A percentile compares a stretch with the other conserved stretches of the same genome.
phyloP scores from a whole-genome alignment of 2,113 vertebrate species.

The Smithornis capensis region DNA sequence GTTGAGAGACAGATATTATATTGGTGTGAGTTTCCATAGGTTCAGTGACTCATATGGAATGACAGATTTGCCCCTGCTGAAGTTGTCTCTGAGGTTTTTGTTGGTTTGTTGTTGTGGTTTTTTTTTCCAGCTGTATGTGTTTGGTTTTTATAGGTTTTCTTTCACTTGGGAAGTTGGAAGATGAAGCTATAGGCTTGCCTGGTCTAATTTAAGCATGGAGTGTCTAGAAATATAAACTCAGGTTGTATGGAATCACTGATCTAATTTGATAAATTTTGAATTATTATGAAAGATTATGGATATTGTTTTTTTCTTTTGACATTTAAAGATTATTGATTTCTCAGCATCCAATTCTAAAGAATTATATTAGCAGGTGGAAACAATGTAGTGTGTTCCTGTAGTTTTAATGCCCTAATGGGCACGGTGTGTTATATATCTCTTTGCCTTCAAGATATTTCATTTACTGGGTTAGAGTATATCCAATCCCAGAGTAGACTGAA shows the following conservation, averaged over 20 bases:
- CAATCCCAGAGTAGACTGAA: not conserved
- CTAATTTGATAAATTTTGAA: not conserved
- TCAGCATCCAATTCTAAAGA: constrained; percentile 12
- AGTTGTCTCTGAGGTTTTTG: not conserved
- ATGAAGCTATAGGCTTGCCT: not conserved
- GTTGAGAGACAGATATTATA: not conserved
- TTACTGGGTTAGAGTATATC: constrained; percentile 16
- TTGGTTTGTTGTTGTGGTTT: too few species aligned
- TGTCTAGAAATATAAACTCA: not conserved
- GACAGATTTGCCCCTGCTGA: not conserved
- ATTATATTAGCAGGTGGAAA: constrained; percentile 54
- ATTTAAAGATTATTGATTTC: constrained; percentile 18
- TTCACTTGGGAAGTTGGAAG: not conserved
- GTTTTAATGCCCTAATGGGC: constrained; percentile 69
- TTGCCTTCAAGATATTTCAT: constrained; percentile 50
- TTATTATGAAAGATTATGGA: not conserved
- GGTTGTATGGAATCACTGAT: not conserved
- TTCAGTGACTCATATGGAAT: not conserved
- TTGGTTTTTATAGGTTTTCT: rapidly evolving
- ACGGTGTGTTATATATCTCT: not conserved
- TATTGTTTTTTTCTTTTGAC: not conserved
- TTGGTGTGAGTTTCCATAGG: not conserved
- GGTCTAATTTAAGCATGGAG: not conserved
- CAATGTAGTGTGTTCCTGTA: constrained; percentile 40
- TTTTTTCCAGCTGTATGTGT: not conserved